Evolutionary conservation across 2,113 vertebrate genomes (phyloP), one percentile per base, ranked within the genome.

Genomic region (Callionymus lyra): DNA sequence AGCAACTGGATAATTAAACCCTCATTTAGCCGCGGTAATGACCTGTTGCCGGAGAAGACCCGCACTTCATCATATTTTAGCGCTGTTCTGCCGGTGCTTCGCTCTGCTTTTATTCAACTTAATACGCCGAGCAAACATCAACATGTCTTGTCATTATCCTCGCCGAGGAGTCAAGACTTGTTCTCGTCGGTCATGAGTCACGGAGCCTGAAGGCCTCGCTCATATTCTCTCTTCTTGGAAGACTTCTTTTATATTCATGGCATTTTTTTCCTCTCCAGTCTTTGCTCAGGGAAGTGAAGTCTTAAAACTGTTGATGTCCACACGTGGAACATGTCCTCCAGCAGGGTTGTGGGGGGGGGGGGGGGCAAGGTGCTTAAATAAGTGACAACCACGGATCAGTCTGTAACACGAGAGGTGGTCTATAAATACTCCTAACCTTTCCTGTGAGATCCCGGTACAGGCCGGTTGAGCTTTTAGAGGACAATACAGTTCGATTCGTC

Each of bases 391-490:
- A 61, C 72, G 72, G 71, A 72, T 84, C 74, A 72, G 51, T 41
- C 62, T 56, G 86, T 82, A 87, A 88, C 73, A 55, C 61, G 82
- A 88, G 82, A 78, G 59, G 47, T 68, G 64, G 58, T 42, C 77
- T 88, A 86, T 85, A 82, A 82, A 87, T 88, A 87, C 73, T 46
- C 60, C 65, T 83, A 86, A 84, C 80, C 79, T 83, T 84, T 86
- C 72, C 81, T 65, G 67, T 50, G 47, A 31, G 63, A 59, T 49
- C 53, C 54, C 15, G 34, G 50, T 60, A 48, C 65, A 54, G 42
- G 18, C 61, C 42, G 52, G 43, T 60, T 61, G 36, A 38, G 39
- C 50, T 58, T 38, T 61, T 48, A 2, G 27, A 44, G 64, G 63
- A 72, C 69, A 69, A 76, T 74, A 76, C 52, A 1, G 44, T 13